Base-by-base conservation (phyloP, 30 jellyfish, hydroid and myxozoan species). In the Aurelia sp. region DNA sequence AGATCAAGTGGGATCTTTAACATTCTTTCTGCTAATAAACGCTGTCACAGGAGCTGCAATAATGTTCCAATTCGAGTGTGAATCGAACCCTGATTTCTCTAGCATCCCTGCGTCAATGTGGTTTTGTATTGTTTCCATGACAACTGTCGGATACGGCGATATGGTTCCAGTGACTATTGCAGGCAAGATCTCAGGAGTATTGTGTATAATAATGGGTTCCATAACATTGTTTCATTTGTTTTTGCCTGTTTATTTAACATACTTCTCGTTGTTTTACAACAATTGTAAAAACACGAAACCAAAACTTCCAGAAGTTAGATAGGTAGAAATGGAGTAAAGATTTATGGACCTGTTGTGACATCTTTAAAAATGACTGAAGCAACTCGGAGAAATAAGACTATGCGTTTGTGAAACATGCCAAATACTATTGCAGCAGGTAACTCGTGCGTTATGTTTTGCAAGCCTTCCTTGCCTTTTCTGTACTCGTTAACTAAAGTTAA, bases 101-200 rank as follows among this genome's bases (percentile, higher is more conserved):
- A 89, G 97, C 38, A 81, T 89, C 18, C 89, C 89, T 8, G 88
- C 92, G 12, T 68, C 92, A 4, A 63, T 89, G 73, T 89, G 97
- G 97, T 89, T 76, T 38, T 89, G 97, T 67, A 80, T 89, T 67
- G 74, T 89, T n/a, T 89, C 97, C 11, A 89, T 89, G 97, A 89
- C 97, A 19, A 89, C 97, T 5, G 97, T 89, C 4, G 97, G 97
- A 20, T 89, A 89, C 65, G 97, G 97, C 2, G 97, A 89, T 47
- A 72, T 89, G 63, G 92, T 80, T 64, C 97, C 97, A 13, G 85
- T 81, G 53, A 89, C 97, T 4, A 27, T 55, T 20, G 87, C 53
- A 76, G 97, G 97, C 15, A 89, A 89, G 73, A 24, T 89, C 24
- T 88, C 92, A 0, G 92, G 92, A 3, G 81, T 89, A 4, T 7